phyloP scores from a whole-genome alignment of 2,797 vertebrate genomes.

The Molossus molossus region DNA sequence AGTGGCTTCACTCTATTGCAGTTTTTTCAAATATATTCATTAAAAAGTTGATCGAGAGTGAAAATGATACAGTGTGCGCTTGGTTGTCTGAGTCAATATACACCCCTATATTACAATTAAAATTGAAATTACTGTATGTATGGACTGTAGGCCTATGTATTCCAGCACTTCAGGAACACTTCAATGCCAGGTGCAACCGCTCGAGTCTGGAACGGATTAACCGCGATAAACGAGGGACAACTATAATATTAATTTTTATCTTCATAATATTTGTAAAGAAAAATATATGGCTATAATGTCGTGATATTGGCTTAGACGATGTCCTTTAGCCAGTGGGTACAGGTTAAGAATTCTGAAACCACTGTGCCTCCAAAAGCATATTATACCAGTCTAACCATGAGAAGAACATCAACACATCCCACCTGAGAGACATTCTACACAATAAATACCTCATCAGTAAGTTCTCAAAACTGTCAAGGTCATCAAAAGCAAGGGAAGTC shows the following conservation, averaged over 20 bases:
- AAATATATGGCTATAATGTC: background rate
- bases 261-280: slow-evolving; percentile 53
- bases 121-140: too few relatives aligned
- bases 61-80: too few relatives aligned
- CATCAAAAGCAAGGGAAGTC: background rate
- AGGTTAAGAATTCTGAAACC: slow-evolving; percentile 45
- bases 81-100: too few relatives aligned
- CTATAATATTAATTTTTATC: slow-evolving; percentile 31
- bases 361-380: background rate
- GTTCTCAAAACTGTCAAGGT: background rate
- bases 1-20: too few relatives aligned
- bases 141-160: too few relatives aligned
- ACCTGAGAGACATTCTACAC: background rate
- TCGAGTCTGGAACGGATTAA: too few relatives aligned
- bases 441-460: background rate
- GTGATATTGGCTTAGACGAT: slow-evolving; percentile 29
- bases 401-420: background rate
- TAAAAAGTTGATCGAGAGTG: too few relatives aligned
- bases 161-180: too few relatives aligned
- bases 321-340: background rate
- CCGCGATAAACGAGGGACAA: too few relatives aligned
- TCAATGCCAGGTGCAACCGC: too few relatives aligned
- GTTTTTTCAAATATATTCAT: too few relatives aligned
- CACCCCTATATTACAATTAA: too few relatives aligned
- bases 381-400: background rate